Evolutionary conservation across 1,140 invertebrate genomes (phyloP).

Genomic region (Zaprionus vittiger): DNA sequence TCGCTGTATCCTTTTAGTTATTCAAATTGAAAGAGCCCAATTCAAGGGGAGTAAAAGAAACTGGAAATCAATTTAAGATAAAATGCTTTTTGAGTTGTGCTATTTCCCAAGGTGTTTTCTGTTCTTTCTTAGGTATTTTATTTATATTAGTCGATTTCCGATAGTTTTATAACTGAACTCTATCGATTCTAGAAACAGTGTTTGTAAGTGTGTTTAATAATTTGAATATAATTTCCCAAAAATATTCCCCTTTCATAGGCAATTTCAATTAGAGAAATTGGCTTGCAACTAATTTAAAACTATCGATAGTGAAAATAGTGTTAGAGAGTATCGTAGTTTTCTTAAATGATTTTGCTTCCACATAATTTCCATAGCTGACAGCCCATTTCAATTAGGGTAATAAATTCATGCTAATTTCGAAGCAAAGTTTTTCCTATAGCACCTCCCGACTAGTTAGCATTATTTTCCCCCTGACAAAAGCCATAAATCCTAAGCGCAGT

Average conservation of each 20-base stretch:
- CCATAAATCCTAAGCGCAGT: conserved; percentile 55
- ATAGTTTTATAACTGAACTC: too few species aligned
- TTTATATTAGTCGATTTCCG: too few species aligned
- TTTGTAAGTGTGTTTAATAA: too few species aligned
- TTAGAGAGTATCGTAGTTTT: neutral
- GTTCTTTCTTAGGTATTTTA: too few species aligned
- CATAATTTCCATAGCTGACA: neutral
- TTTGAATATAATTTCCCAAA: too few species aligned
- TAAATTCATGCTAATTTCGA: conserved; percentile 1
- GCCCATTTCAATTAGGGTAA: neutral
- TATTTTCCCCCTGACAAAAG: neutral
- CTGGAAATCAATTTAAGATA: too few species aligned
- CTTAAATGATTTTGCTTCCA: neutral
- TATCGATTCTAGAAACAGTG: too few species aligned
- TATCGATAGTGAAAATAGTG: neutral
- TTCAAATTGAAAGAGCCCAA: neutral
- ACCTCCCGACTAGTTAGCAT: conserved; percentile 22
- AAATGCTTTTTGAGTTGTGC: too few species aligned
- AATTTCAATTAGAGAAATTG: too few species aligned
- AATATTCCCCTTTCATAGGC: too few species aligned
- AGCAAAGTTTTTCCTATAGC: neutral
- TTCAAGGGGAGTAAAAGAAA: too few species aligned
- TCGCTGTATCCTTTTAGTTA: neutral
- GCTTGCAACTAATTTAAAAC: neutral
- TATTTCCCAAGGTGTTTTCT: too few species aligned